phyloP scores from a whole-genome alignment of 2,797 vertebrate species.

The Siniperca undulata region DNA sequence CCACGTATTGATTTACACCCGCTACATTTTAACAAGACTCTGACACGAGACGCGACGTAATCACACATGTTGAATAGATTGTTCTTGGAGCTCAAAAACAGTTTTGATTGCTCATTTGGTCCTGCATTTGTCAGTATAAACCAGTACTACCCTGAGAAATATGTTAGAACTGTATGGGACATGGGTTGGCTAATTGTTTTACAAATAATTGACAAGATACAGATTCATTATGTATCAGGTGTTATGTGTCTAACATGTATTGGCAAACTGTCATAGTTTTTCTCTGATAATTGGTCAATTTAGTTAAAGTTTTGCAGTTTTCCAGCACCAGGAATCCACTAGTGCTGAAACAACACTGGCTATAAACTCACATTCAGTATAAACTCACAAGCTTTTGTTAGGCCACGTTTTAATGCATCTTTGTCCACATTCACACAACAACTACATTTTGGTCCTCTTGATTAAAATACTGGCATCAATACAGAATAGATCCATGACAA shows the following conservation, averaged over 20 bases:
- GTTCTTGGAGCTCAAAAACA: conserved; percentile 65
- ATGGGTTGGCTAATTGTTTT: background rate
- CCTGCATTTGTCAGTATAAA: conserved; percentile 53
- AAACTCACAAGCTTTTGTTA: conserved; percentile 32
- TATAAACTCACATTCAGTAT: conserved; percentile 6
- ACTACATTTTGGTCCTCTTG: conserved; percentile 25
- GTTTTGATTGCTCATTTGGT: conserved; percentile 67
- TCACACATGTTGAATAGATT: conserved; percentile 60
- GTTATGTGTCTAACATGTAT: conserved; percentile 10
- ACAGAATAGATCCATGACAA: conserved; percentile 59
- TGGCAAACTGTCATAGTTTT: background rate
- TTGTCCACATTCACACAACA: conserved; percentile 40
- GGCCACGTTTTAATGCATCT: conserved; percentile 30
- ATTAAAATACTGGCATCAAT: conserved; percentile 58
- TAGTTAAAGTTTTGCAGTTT: conserved; percentile 23
- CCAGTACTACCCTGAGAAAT: background rate
- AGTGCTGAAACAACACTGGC: background rate
- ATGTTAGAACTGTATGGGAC: background rate
- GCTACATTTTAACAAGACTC: conserved; percentile 74
- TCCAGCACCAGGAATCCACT: background rate
- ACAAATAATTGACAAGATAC: conserved; percentile 27
- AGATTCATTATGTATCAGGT: conserved; percentile 31
- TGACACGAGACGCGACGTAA: conserved; percentile 54
- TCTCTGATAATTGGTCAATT: conserved; percentile 43
- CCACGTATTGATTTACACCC: conserved; percentile 79